These are phyloP conservation scores for Murina feae DNA, from an alignment of 2,113 vertebrate species.

Conservation along the genomic window DNA sequence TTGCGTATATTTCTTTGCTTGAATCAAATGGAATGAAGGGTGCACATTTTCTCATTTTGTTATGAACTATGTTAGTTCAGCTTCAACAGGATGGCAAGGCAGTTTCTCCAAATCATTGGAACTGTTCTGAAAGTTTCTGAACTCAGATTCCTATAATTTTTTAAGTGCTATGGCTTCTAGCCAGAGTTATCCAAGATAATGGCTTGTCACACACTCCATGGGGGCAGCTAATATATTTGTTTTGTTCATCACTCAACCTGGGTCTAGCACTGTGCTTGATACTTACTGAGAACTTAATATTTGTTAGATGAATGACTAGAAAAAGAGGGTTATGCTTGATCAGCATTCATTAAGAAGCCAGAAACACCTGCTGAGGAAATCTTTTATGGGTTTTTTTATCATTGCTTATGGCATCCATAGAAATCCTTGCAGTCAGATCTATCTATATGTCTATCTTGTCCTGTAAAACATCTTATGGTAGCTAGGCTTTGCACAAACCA, in stretches of 20 bases:
- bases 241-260: background rate
- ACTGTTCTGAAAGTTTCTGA: slow-evolving; percentile 27
- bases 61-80: background rate
- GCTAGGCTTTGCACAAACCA: background rate
- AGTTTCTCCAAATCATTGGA: background rate
- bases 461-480: background rate
- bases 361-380: background rate
- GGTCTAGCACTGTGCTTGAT: background rate
- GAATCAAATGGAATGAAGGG: background rate
- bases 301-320: background rate
- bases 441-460: background rate
- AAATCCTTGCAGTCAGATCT: background rate
- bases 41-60: background rate
- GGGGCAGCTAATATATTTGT: background rate
- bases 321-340: background rate
- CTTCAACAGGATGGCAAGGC: background rate
- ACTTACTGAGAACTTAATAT: background rate
- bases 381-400: slow-evolving; percentile 21
- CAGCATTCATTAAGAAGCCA: background rate
- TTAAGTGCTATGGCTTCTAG: background rate
- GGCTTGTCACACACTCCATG: background rate
- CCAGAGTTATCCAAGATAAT: background rate
- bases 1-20: background rate
- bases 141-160: background rate
- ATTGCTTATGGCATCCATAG: background rate